Evolutionary conservation across 2,113 vertebrate genomes (phyloP).

Genomic region (Nibea albiflora): DNA sequence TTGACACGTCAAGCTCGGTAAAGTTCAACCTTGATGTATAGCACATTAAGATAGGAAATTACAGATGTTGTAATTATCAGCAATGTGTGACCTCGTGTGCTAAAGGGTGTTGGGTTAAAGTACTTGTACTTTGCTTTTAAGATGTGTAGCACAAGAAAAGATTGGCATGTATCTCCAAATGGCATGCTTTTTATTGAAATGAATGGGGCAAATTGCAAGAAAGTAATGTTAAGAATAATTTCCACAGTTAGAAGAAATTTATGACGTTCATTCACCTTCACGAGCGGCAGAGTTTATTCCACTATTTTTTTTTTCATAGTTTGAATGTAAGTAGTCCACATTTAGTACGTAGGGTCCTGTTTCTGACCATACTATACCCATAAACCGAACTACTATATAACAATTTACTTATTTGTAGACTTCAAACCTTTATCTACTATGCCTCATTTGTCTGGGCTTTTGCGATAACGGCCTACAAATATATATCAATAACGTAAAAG

Average conservation of each 20-base stretch:
- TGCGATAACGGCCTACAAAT: background rate
- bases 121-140: constrained; percentile 77
- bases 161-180: constrained; percentile 69
- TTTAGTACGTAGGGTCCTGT: constrained; percentile 34
- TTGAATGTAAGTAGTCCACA: constrained; percentile 50
- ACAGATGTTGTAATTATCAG: constrained; percentile 81
- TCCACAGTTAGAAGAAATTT: constrained; percentile 38
- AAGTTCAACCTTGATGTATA: constrained; percentile 85
- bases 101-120: constrained; percentile 69
- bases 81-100: constrained; percentile 71
- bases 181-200: constrained; percentile 76
- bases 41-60: constrained; percentile 83
- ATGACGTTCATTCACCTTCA: constrained; percentile 44
- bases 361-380: constrained; percentile 24
- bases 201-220: constrained; percentile 64
- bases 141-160: constrained; percentile 56
- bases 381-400: constrained; percentile 32
- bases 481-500: constrained; percentile 13
- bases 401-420: constrained; percentile 51
- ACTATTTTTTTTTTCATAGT: constrained; percentile 41
- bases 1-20: constrained; percentile 80
- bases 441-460: constrained; percentile 26
- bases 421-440: constrained; percentile 31
- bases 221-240: constrained; percentile 71
- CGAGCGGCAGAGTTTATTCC: constrained; percentile 40